Base-by-base conservation (phyloP, 2,113 vertebrate genomes). In the Lontra canadensis region DNA sequence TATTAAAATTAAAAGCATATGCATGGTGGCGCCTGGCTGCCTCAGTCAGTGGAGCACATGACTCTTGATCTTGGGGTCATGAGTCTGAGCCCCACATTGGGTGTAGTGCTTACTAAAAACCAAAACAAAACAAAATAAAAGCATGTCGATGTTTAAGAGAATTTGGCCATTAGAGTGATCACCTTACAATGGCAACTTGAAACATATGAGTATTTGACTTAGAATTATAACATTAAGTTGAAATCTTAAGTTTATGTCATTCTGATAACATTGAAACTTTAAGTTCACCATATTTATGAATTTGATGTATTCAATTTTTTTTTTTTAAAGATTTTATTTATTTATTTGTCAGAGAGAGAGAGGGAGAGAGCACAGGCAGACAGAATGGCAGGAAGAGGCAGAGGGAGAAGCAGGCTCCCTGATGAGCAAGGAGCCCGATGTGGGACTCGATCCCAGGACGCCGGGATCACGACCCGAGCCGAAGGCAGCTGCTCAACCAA, bases 261-360 rank as follows among this genome's bases (percentile, higher is more conserved):
- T 95, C 65, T 95, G 61, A 87, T 4, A 88, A 69, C 20, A 63
- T 80, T 79, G 4, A 84, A 42, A 15, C 9, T 90, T 55, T 15
- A 69, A 34, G 6, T 74, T 81, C 13, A 59, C 34, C 55, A 44
- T 49, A 63, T 71, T 76, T 63, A 23, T 95, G 67, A 90, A 3
- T 63, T 97, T 93, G 90, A 52, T n/a, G 26, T n/a, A 39, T 65
- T 65, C 2, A 14, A 55, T 97, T 93, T 84, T 71, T n/a, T n/a
- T n/a, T n/a, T n/a, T n/a, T n/a, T n/a, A n/a, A n/a, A n/a, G n/a
- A n/a, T n/a, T n/a, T n/a, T n/a, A n/a, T n/a, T n/a, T n/a, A n/a
- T n/a, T n/a, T n/a, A n/a, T n/a, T n/a, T n/a, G n/a, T n/a, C n/a
- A n/a, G n/a, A n/a, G n/a, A n/a, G n/a, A n/a, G n/a, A n/a, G n/a